Evolutionary conservation across 2,797 vertebrate genomes (phyloP), one percentile per base, ranked within the genome.

Genomic region (Sebastes kiyomatsui): DNA sequence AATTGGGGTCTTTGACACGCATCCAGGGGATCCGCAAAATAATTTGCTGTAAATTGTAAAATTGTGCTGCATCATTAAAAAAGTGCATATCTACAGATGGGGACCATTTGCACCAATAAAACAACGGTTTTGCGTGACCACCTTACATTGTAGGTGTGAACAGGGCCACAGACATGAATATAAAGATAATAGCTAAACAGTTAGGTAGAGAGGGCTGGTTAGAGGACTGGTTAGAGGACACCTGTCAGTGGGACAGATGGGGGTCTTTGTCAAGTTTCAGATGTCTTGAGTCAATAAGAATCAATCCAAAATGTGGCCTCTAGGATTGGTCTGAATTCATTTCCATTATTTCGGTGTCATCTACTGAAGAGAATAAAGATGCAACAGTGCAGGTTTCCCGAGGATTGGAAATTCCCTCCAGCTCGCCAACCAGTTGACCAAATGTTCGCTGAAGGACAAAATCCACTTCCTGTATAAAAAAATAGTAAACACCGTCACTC

Each of bases 401-500:
- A 42, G 11, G 30, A 42, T 25, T 28, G n/a, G 4, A 55, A 10
- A 2, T 20, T 25, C 7, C 14, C 18, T 54, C 10, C 27, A 20
- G 42, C 20, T 69, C 42, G 18, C 7, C 23, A 33, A 32, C 7
- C 32, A 6, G 23, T 1, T 3, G 56, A 8, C 2, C 54, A 1
- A 46, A 27, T n/a, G 10, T 4, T 49, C 61, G 8, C n/a, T 2
- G 5, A 38, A 5, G 22, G 20, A 32, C 6, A n/a, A 18, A 7
- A 27, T 49, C 30, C 28, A n/a, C 28, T 20, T 64, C 80, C 89
- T 88, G 62, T 33, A 59, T 27, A 52, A 28, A 33, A 28, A 16
- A 72, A 59, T 1, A 68, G 32, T 4, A 18, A 4, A 60, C 9
- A 42, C 7, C 2, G 1, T 74, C 2, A 70, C 1, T 62, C 18